These are phyloP conservation scores for Burhinus bistriatus DNA, from an alignment of 2,113 vertebrate genomes.

Conservation along the genomic window DNA sequence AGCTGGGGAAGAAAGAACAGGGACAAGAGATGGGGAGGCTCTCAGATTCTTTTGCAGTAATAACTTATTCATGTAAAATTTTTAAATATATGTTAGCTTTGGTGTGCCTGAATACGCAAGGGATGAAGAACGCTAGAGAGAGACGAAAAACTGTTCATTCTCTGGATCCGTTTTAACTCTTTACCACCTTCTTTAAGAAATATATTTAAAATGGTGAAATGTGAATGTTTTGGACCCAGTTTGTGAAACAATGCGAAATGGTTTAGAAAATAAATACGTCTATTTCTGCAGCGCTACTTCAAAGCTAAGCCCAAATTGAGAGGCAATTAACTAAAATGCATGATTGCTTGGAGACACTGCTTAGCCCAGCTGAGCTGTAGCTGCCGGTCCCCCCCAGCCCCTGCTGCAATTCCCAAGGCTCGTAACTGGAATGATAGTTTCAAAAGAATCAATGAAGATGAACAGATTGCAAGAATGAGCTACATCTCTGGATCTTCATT, in stretches of 20 bases:
- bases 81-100: background rate
- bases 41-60: background rate
- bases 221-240: background rate
- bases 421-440: background rate
- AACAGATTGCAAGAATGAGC: background rate
- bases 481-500: background rate
- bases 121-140: background rate
- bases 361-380: background rate
- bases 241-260: rapidly evolving
- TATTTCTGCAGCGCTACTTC: background rate
- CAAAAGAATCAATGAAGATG: background rate
- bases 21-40: background rate
- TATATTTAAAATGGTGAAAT: background rate
- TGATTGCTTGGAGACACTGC: background rate
- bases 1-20: background rate
- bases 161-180: background rate
- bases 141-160: background rate
- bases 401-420: rapidly evolving
- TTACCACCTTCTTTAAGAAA: background rate
- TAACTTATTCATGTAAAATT: background rate
- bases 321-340: background rate
- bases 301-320: background rate
- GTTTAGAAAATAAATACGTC: background rate
- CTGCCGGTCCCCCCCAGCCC: background rate
- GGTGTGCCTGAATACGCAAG: background rate